A percentile compares a stretch with the other conserved stretches of the same genome.
Conservation (phyloP, 2,797 vertebrate species). For the Denticeps clupeoides region DNA sequence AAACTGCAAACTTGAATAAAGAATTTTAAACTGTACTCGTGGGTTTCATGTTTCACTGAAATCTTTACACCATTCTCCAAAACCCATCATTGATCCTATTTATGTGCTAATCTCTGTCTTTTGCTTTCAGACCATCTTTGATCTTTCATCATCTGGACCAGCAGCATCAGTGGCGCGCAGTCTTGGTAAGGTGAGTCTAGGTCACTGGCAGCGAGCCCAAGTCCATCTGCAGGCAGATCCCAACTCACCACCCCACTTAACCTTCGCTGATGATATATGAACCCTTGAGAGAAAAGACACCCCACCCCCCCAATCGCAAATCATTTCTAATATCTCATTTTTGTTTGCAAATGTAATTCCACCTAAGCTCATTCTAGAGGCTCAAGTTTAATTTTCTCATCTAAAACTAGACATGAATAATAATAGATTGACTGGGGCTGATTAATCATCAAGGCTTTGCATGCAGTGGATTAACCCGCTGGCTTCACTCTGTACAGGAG, state of each 20-base stretch:
- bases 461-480: conserved; percentile 27
- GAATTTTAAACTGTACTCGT: too few relatives aligned
- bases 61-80: too few relatives aligned
- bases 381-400: conserved; percentile 52
- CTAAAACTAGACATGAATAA: conserved; percentile 36
- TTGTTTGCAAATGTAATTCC: conserved; percentile 57
- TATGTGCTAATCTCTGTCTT: too few relatives aligned
- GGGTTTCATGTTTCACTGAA: too few relatives aligned
- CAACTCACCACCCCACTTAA: conserved; percentile 15
- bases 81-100: too few relatives aligned
- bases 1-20: too few relatives aligned
- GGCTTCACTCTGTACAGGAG: not conserved
- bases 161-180: too few relatives aligned
- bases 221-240: too few relatives aligned
- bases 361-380: conserved; percentile 53
- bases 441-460: conserved; percentile 23
- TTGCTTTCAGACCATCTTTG: too few relatives aligned
- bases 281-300: conserved; percentile 14
- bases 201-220: too few relatives aligned
- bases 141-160: too few relatives aligned
- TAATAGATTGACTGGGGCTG: conserved; percentile 27
- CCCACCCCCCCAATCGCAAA: conserved; percentile 26
- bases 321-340: conserved; percentile 51
- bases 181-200: too few relatives aligned
- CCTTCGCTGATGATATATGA: conserved; percentile 30